Base-by-base conservation (phyloP, 1,140 invertebrate genomes). In the Phortica variegata region DNA sequence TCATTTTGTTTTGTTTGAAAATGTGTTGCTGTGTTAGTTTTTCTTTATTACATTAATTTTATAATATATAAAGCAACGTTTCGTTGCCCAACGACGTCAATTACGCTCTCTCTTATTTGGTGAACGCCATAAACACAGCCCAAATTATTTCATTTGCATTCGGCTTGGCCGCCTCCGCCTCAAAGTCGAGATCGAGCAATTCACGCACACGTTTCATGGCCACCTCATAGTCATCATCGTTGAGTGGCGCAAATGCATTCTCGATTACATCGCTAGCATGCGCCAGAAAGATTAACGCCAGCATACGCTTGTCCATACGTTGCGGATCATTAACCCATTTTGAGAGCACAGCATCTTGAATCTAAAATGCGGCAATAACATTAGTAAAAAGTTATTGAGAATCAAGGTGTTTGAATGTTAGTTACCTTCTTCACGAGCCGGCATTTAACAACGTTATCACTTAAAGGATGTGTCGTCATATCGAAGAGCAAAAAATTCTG, bases 401-500 rank as follows among this genome's bases (percentile, higher is more conserved):
- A 42, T 31, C 20, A 2, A 8, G 21, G 18, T 8, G 2, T 0
- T 20, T 23, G 2, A 4, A 6, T 3, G 10, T 29, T 29, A 32
- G 52, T 61, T 77, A 93, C 90, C 84, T 96, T 97, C 83, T 98
- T 98, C 31, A 99, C 93, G 54, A 99, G 84, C 61, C 95, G 88
- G 60, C 89, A 90, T 83, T 99, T 99, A n/a, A 93, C 87, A 55
- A 88, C 83, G 80, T 91, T 91, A 78, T 99, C 95, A 43, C 91
- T 95, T 32, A 99, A 82, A 29, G 97, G 97, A 85, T 99, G 97
- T 58, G 97, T 99, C 18, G 97, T 99, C 96, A 99, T 99, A 82
- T 99, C 97, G 80, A 99, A 99, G 15, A 99, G 80, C 56, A 99
- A 81, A 79, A 99, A 99, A 80, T 99, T 99, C 80, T 99, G 97